These are phyloP conservation scores for Crenichthys baileyi DNA, from an alignment of 2,797 vertebrate genomes.

Conservation along the genomic window DNA sequence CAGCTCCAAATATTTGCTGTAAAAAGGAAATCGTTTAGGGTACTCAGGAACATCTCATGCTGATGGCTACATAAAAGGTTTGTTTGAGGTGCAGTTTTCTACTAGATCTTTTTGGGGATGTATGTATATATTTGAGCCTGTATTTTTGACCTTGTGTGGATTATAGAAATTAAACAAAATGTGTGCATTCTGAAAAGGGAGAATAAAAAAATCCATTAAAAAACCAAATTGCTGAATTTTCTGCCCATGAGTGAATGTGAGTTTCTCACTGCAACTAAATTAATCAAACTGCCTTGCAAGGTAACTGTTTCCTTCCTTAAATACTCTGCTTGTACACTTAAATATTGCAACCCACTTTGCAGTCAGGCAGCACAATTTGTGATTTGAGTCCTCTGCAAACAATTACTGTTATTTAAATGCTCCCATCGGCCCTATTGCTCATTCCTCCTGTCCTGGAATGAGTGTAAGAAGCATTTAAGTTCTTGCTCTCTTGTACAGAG, in stretches of 20 bases:
- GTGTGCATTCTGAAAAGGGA: not conserved
- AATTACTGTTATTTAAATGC: conserved; percentile 53
- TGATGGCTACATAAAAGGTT: not conserved
- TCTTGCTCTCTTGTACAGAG: conserved; percentile 46
- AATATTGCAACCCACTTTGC: conserved; percentile 6
- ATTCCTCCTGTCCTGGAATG: conserved; percentile 43
- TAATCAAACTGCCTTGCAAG: not conserved
- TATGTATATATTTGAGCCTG: not conserved
- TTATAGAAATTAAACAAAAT: not conserved
- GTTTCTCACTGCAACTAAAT: not conserved
- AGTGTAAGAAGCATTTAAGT: conserved; percentile 50
- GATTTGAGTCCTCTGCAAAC: conserved; percentile 48
- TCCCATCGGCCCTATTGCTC: conserved; percentile 53
- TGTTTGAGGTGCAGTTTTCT: not conserved
- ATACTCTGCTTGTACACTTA: not conserved
- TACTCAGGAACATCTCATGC: not conserved
- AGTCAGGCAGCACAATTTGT: conserved; percentile 22
- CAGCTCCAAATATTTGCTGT: no score
- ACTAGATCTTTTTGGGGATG: not conserved
- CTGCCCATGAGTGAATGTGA: not conserved
- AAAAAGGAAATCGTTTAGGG: no score
- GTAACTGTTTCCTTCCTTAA: conserved; percentile 10
- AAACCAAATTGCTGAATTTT: not conserved
- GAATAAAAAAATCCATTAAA: not conserved
- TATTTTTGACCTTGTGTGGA: not conserved